Percentiles rank a stretch among this genome's conserved stretches.
Conservation (phyloP, 2,888 invertebrate species). For the Amitus sp. region DNA sequence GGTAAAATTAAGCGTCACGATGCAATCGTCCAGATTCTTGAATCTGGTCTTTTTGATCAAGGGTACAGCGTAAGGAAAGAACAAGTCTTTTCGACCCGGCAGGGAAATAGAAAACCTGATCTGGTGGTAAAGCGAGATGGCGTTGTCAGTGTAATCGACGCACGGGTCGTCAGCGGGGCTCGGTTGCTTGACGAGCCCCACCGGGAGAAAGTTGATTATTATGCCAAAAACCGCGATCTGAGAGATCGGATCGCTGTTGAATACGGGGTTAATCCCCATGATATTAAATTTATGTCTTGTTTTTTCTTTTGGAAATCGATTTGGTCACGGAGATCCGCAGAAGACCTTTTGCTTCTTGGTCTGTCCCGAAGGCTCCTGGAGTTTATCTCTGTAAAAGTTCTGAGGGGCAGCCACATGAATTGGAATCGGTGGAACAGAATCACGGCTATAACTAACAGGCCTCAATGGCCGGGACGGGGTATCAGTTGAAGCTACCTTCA, state of each 20-base stretch:
- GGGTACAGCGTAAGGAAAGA: slow-evolving; percentile 50
- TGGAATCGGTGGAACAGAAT: not conserved
- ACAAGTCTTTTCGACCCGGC: slow-evolving; percentile 39
- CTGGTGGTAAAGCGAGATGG: slow-evolving; percentile 44
- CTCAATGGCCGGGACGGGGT: too few relatives aligned
- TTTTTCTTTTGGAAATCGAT: not conserved
- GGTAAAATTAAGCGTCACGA: too few relatives aligned
- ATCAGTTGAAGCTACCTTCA: too few relatives aligned
- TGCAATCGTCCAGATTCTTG: too few relatives aligned
- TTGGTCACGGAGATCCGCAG: not conserved
- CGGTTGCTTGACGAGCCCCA: slow-evolving; percentile 29
- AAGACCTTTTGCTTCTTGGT: not conserved
- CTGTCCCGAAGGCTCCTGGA: not conserved
- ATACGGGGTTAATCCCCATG: too few relatives aligned
- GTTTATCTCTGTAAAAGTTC: not conserved
- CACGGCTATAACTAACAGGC: too few relatives aligned
- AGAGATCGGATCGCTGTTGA: too few relatives aligned
- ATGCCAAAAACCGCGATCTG: slow-evolving; percentile 32
- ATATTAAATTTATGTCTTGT: not conserved
- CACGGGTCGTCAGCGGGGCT: slow-evolving; percentile 54
- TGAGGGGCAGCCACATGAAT: not conserved
- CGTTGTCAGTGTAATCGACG: slow-evolving; percentile 49
- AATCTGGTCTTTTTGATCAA: too few relatives aligned
- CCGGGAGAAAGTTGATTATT: slow-evolving; percentile 44
- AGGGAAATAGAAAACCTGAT: slow-evolving; percentile 53